Base-by-base conservation (phyloP, 92 coral and sea anemone species). In the Palythoa grandiflora region DNA sequence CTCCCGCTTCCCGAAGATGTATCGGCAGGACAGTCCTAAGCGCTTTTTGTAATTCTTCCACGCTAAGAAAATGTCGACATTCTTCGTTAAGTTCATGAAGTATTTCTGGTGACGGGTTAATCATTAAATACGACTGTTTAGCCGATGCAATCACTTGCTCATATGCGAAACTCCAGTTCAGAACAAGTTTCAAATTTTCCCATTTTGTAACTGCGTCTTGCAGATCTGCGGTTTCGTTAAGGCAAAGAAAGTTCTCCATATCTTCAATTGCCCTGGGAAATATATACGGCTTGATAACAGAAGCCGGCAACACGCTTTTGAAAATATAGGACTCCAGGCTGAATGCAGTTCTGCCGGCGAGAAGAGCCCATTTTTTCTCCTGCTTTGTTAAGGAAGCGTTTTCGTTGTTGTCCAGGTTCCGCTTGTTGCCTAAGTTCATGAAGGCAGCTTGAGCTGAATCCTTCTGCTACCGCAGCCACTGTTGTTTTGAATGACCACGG, bases 21-120 rank as follows among this genome's bases (percentile, higher is more conserved):
- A 83, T 81, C 2, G 87, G 87, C 14, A 92, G 84, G 37, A 90
- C 91, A 53, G 86, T 89, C 37, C 86, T 51, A 38, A 92, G 83
- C 8, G 94, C 94, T 86, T 88, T 75, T 52, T 89, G 88, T 50
- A 92, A 77, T 60, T 89, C 92, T 35, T 72, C 37, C 9, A 73
- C 78, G 21, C 57, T 79, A 38, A 77, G 38, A 6, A 92, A 74
- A 79, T 80, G 77, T 16, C 93, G 50, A 19, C 78, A 84, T 14
- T 86, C 91, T 37, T 88, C 90, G 83, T 92, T 92, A 4, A 92
- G 79, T 40, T 92, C 91, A 19, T 86, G 87, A 44, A 91, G 90
- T 73, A 92, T 92, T 73, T 92, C 94, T 63, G 94, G 85, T 38
- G 94, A 88, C 11, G 94, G 94, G 73, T 92, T 92, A 17, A 92